phyloP scores from a whole-genome alignment of 92 coral and sea anemone species.

The Scolanthus callimorphus region DNA sequence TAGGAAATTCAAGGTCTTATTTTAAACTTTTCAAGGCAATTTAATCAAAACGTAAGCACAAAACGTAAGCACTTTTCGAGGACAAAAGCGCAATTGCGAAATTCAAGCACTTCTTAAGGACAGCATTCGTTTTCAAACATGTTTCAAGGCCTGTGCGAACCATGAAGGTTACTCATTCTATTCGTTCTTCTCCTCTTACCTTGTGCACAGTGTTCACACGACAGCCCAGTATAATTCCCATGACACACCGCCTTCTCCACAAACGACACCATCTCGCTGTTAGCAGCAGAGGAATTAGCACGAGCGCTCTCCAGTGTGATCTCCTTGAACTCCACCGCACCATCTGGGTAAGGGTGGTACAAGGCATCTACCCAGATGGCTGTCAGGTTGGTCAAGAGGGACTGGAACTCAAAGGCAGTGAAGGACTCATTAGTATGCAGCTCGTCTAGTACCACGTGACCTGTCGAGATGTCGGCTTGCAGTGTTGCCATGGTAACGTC shows the following conservation, averaged over 20 bases:
- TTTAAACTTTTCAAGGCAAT: too few species aligned
- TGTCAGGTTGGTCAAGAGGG: slow-evolving; percentile 70
- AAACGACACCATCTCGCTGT: slow-evolving; percentile 35
- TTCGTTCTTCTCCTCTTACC: too few species aligned
- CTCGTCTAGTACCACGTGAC: slow-evolving; percentile 63
- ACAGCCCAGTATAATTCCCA: slow-evolving; percentile 85
- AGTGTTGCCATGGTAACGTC: slow-evolving; percentile 27
- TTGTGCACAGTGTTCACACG: slow-evolving; percentile 76
- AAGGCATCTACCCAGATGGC: slow-evolving; percentile 62
- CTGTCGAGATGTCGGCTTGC: slow-evolving; percentile 27
- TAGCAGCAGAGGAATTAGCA: slow-evolving; percentile 14
- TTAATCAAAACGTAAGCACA: too few species aligned
- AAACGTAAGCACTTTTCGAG: too few species aligned
- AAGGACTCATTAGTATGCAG: slow-evolving; percentile 30
- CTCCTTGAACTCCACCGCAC: slow-evolving; percentile 49
- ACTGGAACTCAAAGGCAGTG: slow-evolving; percentile 72
- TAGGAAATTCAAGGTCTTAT: too few species aligned
- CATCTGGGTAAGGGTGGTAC: slow-evolving; percentile 30
- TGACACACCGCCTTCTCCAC: slow-evolving; percentile 82
- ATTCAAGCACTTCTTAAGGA: too few species aligned
- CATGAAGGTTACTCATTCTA: too few species aligned
- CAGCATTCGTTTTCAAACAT: too few species aligned
- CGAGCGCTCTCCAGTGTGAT: slow-evolving; percentile 62
- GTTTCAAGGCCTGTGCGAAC: too few species aligned
- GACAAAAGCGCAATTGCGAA: too few species aligned